Conservation (phyloP, 2,113 vertebrate genomes). For the Rhinopomastus cyanomelas region DNA sequence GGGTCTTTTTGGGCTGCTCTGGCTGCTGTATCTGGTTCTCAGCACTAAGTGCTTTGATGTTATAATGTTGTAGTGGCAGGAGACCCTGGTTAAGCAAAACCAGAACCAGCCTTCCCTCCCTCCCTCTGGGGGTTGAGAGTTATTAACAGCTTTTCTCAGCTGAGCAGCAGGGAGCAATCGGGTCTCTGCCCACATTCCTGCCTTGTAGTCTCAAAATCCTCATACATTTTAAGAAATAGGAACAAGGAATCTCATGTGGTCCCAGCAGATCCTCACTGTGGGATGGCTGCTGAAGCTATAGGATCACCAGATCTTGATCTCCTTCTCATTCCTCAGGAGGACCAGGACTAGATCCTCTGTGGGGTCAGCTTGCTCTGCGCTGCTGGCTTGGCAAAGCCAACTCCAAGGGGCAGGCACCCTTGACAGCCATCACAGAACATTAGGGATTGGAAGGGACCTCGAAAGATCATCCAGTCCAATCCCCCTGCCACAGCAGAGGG, state of each 20-base stretch:
- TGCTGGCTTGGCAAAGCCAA: neutral
- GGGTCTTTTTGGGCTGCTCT: slow-evolving; percentile 14
- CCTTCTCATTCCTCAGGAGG: neutral
- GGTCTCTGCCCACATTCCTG: slow-evolving; percentile 49
- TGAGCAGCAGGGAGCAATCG: neutral
- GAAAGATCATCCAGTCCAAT: too few species aligned
- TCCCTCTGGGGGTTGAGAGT: slow-evolving; percentile 45
- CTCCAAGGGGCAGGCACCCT: neutral
- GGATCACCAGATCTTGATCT: neutral
- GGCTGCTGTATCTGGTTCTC: slow-evolving; percentile 4
- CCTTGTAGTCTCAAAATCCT: slow-evolving; percentile 39
- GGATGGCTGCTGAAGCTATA: neutral
- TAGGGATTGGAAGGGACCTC: too few species aligned
- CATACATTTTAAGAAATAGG: neutral
- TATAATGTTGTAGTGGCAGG: slow-evolving; percentile 31
- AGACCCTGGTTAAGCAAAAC: slow-evolving; percentile 55
- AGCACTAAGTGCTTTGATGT: slow-evolving; percentile 37
- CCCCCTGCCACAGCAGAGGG: too few species aligned
- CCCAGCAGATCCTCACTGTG: neutral
- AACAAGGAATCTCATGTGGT: neutral
- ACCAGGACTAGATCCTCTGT: neutral
- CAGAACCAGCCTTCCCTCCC: slow-evolving; percentile 5
- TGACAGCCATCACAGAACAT: neutral
- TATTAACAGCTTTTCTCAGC: slow-evolving; percentile 53
- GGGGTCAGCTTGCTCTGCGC: neutral